These are phyloP conservation scores for Pedionomus torquatus DNA, from an alignment of 2,113 vertebrate species.

Conservation along the genomic window DNA sequence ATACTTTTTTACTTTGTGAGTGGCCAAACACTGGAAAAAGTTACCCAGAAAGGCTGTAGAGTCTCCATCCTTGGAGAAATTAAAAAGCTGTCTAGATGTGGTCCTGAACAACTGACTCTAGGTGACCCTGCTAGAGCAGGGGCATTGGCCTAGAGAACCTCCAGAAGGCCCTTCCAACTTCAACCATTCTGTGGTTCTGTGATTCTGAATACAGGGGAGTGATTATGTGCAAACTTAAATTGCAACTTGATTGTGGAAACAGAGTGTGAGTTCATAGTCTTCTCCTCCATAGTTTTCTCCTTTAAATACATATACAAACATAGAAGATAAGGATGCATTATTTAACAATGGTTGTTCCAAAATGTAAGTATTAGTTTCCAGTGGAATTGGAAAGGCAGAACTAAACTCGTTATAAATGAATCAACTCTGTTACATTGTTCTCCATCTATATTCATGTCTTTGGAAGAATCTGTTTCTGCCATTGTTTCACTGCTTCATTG, in stretches of 20 bases:
- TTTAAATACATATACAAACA: not conserved
- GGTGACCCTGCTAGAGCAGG: not conserved
- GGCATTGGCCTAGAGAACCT: not conserved
- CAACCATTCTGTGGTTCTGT: not conserved
- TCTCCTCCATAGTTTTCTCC: not conserved
- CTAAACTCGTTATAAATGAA: not conserved
- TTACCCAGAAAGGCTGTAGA: not conserved
- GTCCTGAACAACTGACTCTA: not conserved
- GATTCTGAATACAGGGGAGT: not conserved
- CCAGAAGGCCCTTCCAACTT: not conserved
- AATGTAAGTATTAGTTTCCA: slow-evolving; percentile 5
- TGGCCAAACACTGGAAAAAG: not conserved
- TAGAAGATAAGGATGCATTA: not conserved
- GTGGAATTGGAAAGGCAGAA: slow-evolving; percentile 1
- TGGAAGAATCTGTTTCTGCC: not conserved
- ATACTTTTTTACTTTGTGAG: not conserved
- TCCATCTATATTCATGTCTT: not conserved
- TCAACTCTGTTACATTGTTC: slow-evolving; percentile 22
- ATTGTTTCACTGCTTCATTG: not conserved
- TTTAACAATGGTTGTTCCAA: not conserved
- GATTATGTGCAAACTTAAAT: not conserved
- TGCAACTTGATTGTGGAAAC: not conserved
- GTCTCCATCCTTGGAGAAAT: not conserved
- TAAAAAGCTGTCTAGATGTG: not conserved
- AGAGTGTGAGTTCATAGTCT: not conserved